These are phyloP conservation scores for Dipus sagitta DNA, from an alignment of 2,797 vertebrate species.

Conservation along the genomic window DNA sequence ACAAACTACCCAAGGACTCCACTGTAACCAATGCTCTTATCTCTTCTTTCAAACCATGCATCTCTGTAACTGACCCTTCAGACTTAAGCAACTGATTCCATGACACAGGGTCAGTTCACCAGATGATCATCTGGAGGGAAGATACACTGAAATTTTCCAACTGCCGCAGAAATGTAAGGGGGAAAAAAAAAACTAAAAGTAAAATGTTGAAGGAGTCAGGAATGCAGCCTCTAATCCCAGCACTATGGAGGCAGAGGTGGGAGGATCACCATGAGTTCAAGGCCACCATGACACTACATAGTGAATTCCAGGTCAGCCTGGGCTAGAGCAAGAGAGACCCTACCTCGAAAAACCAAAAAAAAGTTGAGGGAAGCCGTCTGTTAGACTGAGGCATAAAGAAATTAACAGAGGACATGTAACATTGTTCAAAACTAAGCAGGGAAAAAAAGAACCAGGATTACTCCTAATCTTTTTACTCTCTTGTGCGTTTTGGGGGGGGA, in stretches of 20 bases:
- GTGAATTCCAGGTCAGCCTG: too few species aligned
- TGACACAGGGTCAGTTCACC: neutral
- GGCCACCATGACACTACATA: too few species aligned
- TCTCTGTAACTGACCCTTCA: conserved; percentile 1
- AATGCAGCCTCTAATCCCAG: too few species aligned
- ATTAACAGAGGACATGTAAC: neutral
- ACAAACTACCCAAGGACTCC: neutral
- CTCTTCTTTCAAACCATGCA: neutral
- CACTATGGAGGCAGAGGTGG: too few species aligned
- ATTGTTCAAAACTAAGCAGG: neutral
- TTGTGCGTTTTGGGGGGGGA: neutral
- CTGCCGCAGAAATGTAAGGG: neutral
- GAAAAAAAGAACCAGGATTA: neutral
- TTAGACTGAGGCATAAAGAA: neutral
- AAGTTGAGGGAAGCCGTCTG: conserved; percentile 12
- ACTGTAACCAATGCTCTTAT: neutral
- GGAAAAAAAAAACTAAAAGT: neutral
- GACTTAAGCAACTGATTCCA: neutral
- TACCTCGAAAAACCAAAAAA: neutral
- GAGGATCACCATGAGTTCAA: too few species aligned
- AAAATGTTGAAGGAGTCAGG: neutral
- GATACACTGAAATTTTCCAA: neutral
- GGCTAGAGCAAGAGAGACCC: too few species aligned
- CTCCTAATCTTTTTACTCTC: neutral
- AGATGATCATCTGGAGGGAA: conserved; percentile 36